A percentile compares a stretch with the other conserved stretches of the same genome.
These are phyloP conservation scores for Pachymerium ferrugineum DNA, from an alignment of 2,888 invertebrate species.

Conservation along the genomic window DNA sequence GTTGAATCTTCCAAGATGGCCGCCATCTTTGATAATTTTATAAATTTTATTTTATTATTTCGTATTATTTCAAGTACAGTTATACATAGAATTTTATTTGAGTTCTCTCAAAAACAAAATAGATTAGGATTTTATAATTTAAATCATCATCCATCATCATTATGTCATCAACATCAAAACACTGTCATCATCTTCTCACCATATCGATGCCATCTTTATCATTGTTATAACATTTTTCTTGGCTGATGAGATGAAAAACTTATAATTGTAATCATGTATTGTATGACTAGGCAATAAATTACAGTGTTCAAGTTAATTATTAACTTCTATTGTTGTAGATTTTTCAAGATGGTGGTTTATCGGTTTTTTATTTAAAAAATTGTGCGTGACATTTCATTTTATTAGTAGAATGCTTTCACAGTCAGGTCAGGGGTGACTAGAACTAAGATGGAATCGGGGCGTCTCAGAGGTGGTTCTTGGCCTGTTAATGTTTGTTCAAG, in stretches of 20 bases:
- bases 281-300: slow-evolving; percentile 13
- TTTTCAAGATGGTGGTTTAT: neutral
- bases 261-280: slow-evolving; percentile 13
- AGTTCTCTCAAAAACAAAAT: neutral
- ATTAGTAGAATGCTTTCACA: no score
- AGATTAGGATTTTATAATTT: slow-evolving; percentile 4
- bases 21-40: slow-evolving; percentile 13
- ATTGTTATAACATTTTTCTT: slow-evolving; percentile 4
- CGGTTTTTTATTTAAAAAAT: no score
- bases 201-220: slow-evolving; percentile 12
- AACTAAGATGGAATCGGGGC: neutral
- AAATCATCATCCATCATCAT: neutral
- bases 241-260: slow-evolving; percentile 12
- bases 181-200: neutral
- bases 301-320: slow-evolving; percentile 5
- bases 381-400: no score
- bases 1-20: slow-evolving; percentile 4
- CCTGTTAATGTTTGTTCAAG: neutral
- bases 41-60: neutral
- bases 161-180: neutral
- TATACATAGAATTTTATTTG: neutral
- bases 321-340: neutral
- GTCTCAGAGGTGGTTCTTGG: neutral
- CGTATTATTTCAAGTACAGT: neutral
- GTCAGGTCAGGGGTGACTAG: no score